Evolutionary conservation across 2,888 invertebrate genomes (phyloP), one percentile per base, ranked within the genome.

Genomic region (Bombyx huttoni): DNA sequence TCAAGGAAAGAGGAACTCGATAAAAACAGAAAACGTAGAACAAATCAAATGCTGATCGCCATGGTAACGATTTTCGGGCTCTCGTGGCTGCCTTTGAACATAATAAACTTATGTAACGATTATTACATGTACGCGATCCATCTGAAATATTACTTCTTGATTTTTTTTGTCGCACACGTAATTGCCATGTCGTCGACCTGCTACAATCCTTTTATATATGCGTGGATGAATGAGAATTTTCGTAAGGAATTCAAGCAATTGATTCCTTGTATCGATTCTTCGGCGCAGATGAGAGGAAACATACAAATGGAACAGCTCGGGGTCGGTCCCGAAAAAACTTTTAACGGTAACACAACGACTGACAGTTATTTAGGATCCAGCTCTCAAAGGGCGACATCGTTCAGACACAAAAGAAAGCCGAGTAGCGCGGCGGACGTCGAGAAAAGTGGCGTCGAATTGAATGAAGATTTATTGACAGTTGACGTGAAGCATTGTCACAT

Each of bases 191-290:
- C 96, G 52, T 97, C 97, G 50, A 97, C 97, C 0, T 97, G 98
- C 76, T 98, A 98, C 89, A 98, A 98, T 78, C 98, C 98, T 0
- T 96, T 98, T 73, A 91, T 98, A 48, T 98, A 98, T 78, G 98
- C 98, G 24, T 98, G 98, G 97, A 93, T 98, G 88, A 99, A 98
- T 81, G 98, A 98, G 65, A 96, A 95, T 77, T 98, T 98, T 71
- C 92, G 97, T 50, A 97, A 97, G 75, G 97, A 98, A 77, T 97
- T 98, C 77, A 96, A 94, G 71, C 92, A 93, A 75, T 91, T 95
- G 53, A 83, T 92, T 60, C 92, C 92, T 8, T 92, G 92, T 65
- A 91, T 92, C 54, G 90, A 91, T 67, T 86, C 89, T 33, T 88
- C 90, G 0, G 70, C 67, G 1, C 79, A 80, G 51, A 53, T 77